phyloP scores from a whole-genome alignment of 1,140 invertebrate species.

The Drosophila mayri region DNA sequence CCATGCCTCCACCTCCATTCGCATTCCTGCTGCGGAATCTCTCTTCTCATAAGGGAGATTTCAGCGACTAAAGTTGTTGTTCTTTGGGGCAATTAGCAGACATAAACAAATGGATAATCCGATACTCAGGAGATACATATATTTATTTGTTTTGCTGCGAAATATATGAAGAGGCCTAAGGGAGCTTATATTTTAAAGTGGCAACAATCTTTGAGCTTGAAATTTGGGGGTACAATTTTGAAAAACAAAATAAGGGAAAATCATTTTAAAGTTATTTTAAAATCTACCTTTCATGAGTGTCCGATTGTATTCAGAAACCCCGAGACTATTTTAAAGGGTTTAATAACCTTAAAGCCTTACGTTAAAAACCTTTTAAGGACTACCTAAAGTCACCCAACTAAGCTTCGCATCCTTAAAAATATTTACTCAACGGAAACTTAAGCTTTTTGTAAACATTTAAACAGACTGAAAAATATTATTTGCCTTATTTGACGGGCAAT shows the following conservation, averaged over 20 bases:
- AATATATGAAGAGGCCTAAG: background rate
- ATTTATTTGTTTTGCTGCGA: conserved; percentile 15
- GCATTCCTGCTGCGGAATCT: background rate
- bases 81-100: conserved; percentile 6
- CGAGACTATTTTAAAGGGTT: no score
- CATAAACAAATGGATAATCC: conserved; percentile 45
- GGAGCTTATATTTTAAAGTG: background rate
- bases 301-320: no score
- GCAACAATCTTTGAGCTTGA: background rate
- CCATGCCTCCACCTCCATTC: background rate
- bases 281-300: background rate
- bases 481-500: conserved; percentile 18
- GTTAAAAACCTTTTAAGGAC: background rate
- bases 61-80: background rate
- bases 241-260: background rate
- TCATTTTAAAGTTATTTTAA: background rate
- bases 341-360: no score
- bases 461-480: conserved; percentile 15
- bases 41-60: background rate
- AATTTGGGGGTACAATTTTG: no score
- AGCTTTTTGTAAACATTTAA: conserved; percentile 4
- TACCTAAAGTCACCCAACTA: background rate
- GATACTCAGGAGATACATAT: conserved; percentile 12
- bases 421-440: background rate
- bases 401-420: background rate